Base-by-base conservation (phyloP, 2,888 invertebrate species). In the Polyommatus icarus region DNA sequence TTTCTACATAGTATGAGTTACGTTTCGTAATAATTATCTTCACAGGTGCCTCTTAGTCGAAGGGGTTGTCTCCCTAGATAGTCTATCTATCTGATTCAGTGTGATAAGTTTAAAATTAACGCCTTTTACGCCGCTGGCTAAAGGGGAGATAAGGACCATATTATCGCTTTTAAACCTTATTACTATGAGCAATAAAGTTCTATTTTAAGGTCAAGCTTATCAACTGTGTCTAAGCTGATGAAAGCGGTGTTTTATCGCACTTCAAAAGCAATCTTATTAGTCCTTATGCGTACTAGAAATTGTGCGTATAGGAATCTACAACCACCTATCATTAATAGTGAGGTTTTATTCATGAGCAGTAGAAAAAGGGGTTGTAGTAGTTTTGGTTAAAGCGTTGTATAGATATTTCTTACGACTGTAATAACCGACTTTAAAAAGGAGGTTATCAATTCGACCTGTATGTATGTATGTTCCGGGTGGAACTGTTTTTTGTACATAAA, bases 21-120 rank as follows among this genome's bases (percentile, higher is more conserved):
- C 32, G 18, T 67, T 67, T 67, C 6, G 29, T 67, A 67, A 29
- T 67, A 67, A 32, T 32, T 12, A 12, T 12, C 67, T 67, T 18
- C 67, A 61, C 24, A 32, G 29, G 29, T 67, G 15, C 67, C 29
- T 12, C 61, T 61, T 3, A 32, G 29, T 29, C 29, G 20, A 20
- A 24, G 29, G 67, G 67, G 15, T 67, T 32, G 67, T 67, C 67
- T 67, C 67, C 67, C 67, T 29, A 61, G n/a, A n/a, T n/a, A n/a
- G 61, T 67, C 67, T 67, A 67, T 67, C 67, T 67, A 67, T 67
- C 67, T 29, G 67, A 67, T 67, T 67, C 24, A 67, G 67, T 67
- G 15, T 29, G 29, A 67, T 67, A 67, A 29, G 29, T 29, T 67
- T 12, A 29, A 67, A 67, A 29, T 67, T 67, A 67, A 29, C 67